A percentile compares a stretch with the other conserved stretches of the same genome.
These are phyloP conservation scores for Xiphophorus couchianus DNA, from an alignment of 2,113 vertebrate species.

Conservation along the genomic window DNA sequence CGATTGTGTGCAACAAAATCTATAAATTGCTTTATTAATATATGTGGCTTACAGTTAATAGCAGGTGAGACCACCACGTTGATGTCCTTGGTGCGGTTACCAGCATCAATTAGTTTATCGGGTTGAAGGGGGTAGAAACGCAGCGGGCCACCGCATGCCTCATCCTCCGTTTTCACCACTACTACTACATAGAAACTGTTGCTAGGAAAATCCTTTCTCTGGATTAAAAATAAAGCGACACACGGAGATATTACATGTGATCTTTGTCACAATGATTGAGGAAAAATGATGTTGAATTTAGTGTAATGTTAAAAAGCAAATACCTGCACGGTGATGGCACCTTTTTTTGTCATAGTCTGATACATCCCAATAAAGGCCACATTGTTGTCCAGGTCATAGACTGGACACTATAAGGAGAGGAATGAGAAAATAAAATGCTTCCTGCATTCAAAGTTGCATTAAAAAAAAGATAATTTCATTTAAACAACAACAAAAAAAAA, in stretches of 20 bases:
- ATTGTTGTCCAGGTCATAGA: constrained; percentile 97
- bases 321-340: constrained; percentile 98
- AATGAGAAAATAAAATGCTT: background rate
- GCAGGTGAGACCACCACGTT: constrained; percentile 88
- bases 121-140: constrained; percentile 89
- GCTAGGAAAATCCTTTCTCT: constrained; percentile 96
- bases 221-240: constrained; percentile 4
- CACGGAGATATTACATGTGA: background rate
- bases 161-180: constrained; percentile 97
- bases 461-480: background rate
- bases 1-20: too few species aligned
- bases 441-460: background rate
- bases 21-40: too few species aligned
- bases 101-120: constrained; percentile 88
- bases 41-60: constrained; percentile 85
- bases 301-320: background rate
- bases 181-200: constrained; percentile 97
- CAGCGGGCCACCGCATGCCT: constrained; percentile 89
- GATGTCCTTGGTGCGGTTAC: constrained; percentile 89
- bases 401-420: constrained; percentile 85
- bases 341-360: constrained; percentile 98
- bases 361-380: constrained; percentile 98
- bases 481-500: background rate
- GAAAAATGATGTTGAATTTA: too few species aligned
- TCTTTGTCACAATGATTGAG: too few species aligned